Evolutionary conservation across 2,888 invertebrate species (phyloP), one percentile per base, ranked within the genome.

Genomic region (Thalpophila matura): DNA sequence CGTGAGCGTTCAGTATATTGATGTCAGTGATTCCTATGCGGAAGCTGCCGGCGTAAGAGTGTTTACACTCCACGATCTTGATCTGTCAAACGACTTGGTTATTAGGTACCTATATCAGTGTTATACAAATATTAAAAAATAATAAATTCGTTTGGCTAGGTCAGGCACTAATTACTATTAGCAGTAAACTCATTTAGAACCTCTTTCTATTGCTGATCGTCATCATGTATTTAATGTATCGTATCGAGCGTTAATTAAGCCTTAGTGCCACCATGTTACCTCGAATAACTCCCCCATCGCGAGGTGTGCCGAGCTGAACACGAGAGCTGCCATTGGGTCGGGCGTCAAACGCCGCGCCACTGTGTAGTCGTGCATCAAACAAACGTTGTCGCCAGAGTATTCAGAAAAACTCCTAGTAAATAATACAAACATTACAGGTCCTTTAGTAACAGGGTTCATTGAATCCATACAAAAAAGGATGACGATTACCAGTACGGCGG

Each of bases 201-300:
- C n/a, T n/a, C 33, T n/a, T 33, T 14, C 14, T 5, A 5, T 33
- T 33, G 14, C 33, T n/a, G n/a, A 14, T 33, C n/a, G 4, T 33
- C n/a, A n/a, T n/a, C n/a, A n/a, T n/a, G n/a, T n/a, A n/a, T n/a
- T n/a, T n/a, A n/a, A n/a, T n/a, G n/a, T n/a, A n/a, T n/a, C n/a
- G n/a, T n/a, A n/a, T n/a, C n/a, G n/a, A n/a, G n/a, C n/a, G n/a
- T n/a, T n/a, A n/a, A n/a, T 12, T 5, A 33, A n/a, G 31, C 4
- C 4, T 12, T 31, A 0, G 22, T 5, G 27, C 24, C 1, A 16
- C 2, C 27, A 18, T 2, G 29, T 49, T 80, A 78, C 96, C 95
- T 98, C 98, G 87, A 97, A 98, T 26, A 97, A 90, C 85, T 98
- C 98, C 71, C 97, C 97, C 51, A 96, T 93, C 31, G 96, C 96